Conservation (phyloP, 2,113 vertebrate species). For the Callochromis pleurospilus region DNA sequence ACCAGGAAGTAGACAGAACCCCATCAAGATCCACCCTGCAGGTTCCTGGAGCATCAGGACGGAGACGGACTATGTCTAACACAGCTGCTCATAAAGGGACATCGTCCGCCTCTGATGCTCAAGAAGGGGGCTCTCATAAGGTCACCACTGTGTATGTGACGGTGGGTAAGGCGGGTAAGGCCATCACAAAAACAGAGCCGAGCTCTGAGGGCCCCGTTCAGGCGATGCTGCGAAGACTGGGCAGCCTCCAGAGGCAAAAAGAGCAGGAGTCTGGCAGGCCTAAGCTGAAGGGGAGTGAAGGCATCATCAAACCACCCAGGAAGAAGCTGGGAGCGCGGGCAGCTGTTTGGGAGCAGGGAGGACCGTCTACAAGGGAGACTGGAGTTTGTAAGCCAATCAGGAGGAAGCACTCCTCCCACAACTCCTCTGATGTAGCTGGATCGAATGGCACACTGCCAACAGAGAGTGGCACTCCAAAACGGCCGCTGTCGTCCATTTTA, state of each 20-base stretch:
- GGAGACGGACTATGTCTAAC: slow-evolving; percentile 59
- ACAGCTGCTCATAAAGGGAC: slow-evolving; percentile 61
- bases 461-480: slow-evolving; percentile 44
- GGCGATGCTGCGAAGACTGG: slow-evolving; percentile 79
- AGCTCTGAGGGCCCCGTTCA: slow-evolving; percentile 75
- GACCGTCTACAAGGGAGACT: slow-evolving; percentile 17
- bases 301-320: slow-evolving; percentile 78
- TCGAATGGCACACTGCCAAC: background rate
- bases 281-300: slow-evolving; percentile 53
- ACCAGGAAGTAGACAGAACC: slow-evolving; percentile 38
- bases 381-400: slow-evolving; percentile 53
- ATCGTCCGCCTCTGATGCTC: slow-evolving; percentile 54
- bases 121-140: slow-evolving; percentile 19
- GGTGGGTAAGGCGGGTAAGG: slow-evolving; percentile 71
- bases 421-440: slow-evolving; percentile 1
- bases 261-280: slow-evolving; percentile 58
- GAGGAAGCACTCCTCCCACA: slow-evolving; percentile 36
- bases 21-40: slow-evolving; percentile 5
- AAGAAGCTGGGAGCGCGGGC: slow-evolving; percentile 71
- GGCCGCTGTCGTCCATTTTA: slow-evolving; percentile 65
- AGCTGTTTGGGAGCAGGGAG: slow-evolving; percentile 60
- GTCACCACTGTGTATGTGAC: slow-evolving; percentile 86
- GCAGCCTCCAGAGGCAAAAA: slow-evolving; percentile 82
- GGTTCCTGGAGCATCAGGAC: slow-evolving; percentile 40
- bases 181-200: slow-evolving; percentile 33